These are phyloP conservation scores for Aplodontia rufa DNA, from an alignment of 2,113 vertebrate genomes.

Conservation along the genomic window DNA sequence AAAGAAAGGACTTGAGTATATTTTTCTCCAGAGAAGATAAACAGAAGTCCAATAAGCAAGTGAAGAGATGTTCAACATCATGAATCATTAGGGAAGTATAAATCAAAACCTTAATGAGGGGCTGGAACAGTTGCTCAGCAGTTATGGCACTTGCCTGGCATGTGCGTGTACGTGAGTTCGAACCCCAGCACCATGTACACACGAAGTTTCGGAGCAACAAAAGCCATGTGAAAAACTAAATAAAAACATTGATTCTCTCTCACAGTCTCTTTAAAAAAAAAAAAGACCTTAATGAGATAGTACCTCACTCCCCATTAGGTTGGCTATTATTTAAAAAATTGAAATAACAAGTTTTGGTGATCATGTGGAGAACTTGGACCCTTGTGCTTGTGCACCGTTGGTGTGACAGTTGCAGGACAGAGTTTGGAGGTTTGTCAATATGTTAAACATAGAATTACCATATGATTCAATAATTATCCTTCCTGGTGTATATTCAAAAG, in stretches of 20 bases:
- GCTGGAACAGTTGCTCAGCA: too few relatives aligned
- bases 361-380: not conserved
- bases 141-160: too few relatives aligned
- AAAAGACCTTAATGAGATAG: too few relatives aligned
- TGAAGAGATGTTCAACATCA: not conserved
- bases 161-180: too few relatives aligned
- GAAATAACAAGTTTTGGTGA: not conserved
- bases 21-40: not conserved
- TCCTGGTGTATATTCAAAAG: not conserved
- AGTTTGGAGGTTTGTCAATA: not conserved
- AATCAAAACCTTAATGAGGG: too few relatives aligned
- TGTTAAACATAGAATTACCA: not conserved
- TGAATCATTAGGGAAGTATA: too few relatives aligned
- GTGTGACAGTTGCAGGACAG: not conserved
- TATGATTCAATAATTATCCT: not conserved
- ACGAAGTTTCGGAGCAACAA: too few relatives aligned
- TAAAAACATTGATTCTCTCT: too few relatives aligned
- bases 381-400: not conserved
- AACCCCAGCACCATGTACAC: too few relatives aligned
- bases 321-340: not conserved
- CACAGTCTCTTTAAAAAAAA: too few relatives aligned
- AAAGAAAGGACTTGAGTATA: not conserved
- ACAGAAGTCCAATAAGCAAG: not conserved
- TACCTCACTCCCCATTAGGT: not conserved
- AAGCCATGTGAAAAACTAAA: too few relatives aligned